Evolutionary conservation across 2,888 invertebrate species (phyloP).

Genomic region (Oasisia sp.): DNA sequence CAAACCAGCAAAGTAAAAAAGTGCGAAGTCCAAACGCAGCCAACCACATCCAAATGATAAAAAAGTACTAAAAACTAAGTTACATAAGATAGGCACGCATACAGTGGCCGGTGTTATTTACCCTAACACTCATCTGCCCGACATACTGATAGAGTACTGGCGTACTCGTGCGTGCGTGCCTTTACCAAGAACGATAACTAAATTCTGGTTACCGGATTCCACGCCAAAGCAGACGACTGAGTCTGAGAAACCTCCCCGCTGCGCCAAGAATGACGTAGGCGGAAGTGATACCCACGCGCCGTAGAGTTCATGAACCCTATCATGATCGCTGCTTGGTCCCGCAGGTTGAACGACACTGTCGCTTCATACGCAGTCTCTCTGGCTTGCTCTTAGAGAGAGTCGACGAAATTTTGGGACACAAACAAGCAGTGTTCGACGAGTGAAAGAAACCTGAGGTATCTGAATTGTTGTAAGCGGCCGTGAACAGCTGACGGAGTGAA

Average conservation of each 20-base stretch:
- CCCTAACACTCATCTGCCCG: neutral
- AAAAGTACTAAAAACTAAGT: neutral
- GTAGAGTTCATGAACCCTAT: neutral
- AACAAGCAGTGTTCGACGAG: neutral
- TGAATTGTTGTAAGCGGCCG: conserved; percentile 6
- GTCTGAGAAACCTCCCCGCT: neutral
- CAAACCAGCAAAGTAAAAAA: too few species aligned
- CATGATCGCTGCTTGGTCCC: neutral
- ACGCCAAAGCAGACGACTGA: neutral
- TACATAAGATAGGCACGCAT: neutral
- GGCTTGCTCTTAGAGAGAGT: neutral
- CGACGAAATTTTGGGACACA: neutral
- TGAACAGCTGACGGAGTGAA: conserved; percentile 4
- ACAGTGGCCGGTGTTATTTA: neutral
- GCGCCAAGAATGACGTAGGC: conserved; percentile 10
- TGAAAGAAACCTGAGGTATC: neutral
- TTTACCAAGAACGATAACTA: neutral
- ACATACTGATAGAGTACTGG: neutral
- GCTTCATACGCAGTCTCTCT: neutral
- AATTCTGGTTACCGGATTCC: neutral
- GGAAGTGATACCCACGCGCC: conserved; percentile 1
- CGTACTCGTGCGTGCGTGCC: neutral
- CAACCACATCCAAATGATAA: neutral
- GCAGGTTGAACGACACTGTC: conserved; percentile 9
- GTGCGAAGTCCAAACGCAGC: too few species aligned